These are phyloP conservation scores for Megalopta genalis DNA, from an alignment of 1,140 invertebrate species.

Conservation along the genomic window DNA sequence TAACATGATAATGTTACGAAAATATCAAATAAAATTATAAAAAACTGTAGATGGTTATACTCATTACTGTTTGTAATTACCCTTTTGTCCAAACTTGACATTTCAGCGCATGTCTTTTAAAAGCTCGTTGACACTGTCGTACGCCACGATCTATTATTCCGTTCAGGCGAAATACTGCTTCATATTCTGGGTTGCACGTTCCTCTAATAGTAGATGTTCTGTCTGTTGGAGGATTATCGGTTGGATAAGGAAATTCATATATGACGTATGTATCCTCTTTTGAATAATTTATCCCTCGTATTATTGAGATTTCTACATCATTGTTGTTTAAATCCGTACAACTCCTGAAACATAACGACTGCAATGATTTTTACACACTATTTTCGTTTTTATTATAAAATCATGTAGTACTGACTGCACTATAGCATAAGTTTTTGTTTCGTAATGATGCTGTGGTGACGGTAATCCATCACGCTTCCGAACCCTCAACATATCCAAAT, in stretches of 20 bases:
- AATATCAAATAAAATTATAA: constrained; percentile 28
- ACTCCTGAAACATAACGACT: constrained; percentile 80
- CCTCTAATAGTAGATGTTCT: constrained; percentile 90
- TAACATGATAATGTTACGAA: constrained; percentile 2
- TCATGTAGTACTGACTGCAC: constrained; percentile 85
- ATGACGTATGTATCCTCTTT: constrained; percentile 97
- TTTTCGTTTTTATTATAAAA: background rate
- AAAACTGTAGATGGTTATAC: background rate
- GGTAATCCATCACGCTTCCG: constrained; percentile 79
- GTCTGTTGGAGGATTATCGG: constrained; percentile 90
- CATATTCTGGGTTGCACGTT: constrained; percentile 94
- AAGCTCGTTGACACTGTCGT: constrained; percentile 89
- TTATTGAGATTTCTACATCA: constrained; percentile 92
- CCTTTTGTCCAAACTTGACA: constrained; percentile 95
- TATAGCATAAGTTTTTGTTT: constrained; percentile 92
- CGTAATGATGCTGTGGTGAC: constrained; percentile 96
- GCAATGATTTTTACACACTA: constrained; percentile 13
- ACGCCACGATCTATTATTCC: constrained; percentile 90
- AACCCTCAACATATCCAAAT: constrained; percentile 92
- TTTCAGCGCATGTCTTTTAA: constrained; percentile 94
- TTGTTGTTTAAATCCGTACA: constrained; percentile 95
- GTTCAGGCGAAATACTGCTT: constrained; percentile 84
- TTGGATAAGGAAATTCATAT: constrained; percentile 94
- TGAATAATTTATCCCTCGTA: constrained; percentile 93
- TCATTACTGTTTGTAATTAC: constrained; percentile 80